A percentile compares a stretch with the other conserved stretches of the same genome.
Evolutionary conservation across 2,888 invertebrate genomes (phyloP).

Genomic region (Actias luna): DNA sequence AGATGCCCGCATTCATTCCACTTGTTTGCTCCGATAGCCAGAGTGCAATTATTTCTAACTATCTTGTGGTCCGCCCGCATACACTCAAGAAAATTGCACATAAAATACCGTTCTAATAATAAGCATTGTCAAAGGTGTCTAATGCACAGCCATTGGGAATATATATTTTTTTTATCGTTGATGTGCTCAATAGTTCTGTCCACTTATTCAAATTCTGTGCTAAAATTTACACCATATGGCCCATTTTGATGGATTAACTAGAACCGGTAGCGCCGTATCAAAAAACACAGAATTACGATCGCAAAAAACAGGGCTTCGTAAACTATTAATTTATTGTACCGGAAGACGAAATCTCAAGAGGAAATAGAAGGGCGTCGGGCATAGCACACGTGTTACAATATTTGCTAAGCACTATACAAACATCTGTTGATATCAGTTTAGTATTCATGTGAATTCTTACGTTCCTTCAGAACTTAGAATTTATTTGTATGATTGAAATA

Average conservation of each 20-base stretch:
- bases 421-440: slow-evolving; percentile 66
- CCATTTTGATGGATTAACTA: slow-evolving; percentile 42
- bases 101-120: slow-evolving; percentile 72
- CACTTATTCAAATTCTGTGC: slow-evolving; percentile 8
- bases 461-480: slow-evolving; percentile 1
- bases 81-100: slow-evolving; percentile 65
- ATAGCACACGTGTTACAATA: slow-evolving; percentile 80
- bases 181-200: slow-evolving; percentile 57
- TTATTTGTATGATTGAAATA: neutral
- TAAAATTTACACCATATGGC: slow-evolving; percentile 56
- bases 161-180: slow-evolving; percentile 48
- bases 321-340: slow-evolving; percentile 75
- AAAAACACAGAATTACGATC: slow-evolving; percentile 54
- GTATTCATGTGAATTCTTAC: slow-evolving; percentile 45
- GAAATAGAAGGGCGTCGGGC: slow-evolving; percentile 73
- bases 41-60: slow-evolving; percentile 74
- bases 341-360: slow-evolving; percentile 81
- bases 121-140: slow-evolving; percentile 22
- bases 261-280: slow-evolving; percentile 53
- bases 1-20: slow-evolving; percentile 64
- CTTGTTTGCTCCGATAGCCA: slow-evolving; percentile 59
- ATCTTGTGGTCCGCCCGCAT: slow-evolving; percentile 74
- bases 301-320: slow-evolving; percentile 64
- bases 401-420: slow-evolving; percentile 74
- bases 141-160: slow-evolving; percentile 36